Conservation (phyloP, 2,797 vertebrate genomes). For the Taenioides sp. region DNA sequence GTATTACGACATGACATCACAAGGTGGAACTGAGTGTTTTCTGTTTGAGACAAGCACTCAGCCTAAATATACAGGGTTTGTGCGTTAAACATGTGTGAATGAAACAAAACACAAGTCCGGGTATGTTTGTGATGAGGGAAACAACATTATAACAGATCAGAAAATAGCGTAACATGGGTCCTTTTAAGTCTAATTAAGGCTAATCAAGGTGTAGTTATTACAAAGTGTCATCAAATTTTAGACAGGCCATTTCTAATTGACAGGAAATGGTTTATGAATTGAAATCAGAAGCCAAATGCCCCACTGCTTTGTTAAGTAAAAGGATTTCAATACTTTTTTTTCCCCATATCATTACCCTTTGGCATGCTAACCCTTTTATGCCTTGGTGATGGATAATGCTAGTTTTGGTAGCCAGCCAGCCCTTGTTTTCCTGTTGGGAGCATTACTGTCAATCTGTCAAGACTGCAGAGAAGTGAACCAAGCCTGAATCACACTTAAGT, state of each 20-base stretch:
- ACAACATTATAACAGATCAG: no score
- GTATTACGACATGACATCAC: no score
- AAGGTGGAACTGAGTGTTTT: no score
- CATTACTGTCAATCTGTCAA: conserved; percentile 29
- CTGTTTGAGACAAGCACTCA: no score
- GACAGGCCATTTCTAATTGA: background rate
- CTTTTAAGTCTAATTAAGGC: no score
- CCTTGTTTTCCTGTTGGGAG: conserved; percentile 16
- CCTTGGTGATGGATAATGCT: conserved; percentile 15
- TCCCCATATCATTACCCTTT: conserved; percentile 3
- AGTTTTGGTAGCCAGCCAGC: conserved; percentile 15
- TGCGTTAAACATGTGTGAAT: no score
- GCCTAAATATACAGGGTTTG: no score
- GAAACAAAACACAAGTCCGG: no score
- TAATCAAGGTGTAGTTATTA: background rate
- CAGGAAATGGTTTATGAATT: background rate
- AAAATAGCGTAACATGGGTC: no score
- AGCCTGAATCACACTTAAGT: conserved; percentile 36
- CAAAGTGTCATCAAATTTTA: no score
- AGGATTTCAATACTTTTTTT: background rate
- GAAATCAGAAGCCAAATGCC: background rate
- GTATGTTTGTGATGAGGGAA: no score
- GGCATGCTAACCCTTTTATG: conserved; percentile 9
- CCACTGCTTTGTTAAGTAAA: conserved; percentile 4
- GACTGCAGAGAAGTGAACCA: conserved; percentile 1